phyloP scores from a whole-genome alignment of 1,140 invertebrate species.

The Heliconius himera region DNA sequence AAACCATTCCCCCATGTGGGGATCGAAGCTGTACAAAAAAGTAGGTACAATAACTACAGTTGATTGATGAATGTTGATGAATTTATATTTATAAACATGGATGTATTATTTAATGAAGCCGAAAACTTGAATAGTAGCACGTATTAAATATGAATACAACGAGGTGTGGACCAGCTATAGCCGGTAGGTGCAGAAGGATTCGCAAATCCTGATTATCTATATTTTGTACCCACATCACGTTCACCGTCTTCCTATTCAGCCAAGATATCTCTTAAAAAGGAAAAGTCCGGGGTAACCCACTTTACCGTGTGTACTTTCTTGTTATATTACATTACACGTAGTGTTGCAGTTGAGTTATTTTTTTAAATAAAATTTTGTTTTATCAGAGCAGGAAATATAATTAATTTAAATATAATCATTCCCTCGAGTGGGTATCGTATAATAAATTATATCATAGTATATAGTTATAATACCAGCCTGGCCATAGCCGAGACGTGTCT shows the following conservation, averaged over 20 bases:
- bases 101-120: slow-evolving; percentile 12
- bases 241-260: slow-evolving; percentile 30
- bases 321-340: slow-evolving; percentile 10
- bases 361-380: too few species aligned
- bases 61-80: neutral
- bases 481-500: too few species aligned
- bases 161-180: slow-evolving; percentile 47
- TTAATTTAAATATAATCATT: too few species aligned
- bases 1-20: too few species aligned
- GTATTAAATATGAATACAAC: slow-evolving; percentile 51
- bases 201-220: slow-evolving; percentile 58
- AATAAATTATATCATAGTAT: too few species aligned
- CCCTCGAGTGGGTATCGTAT: too few species aligned
- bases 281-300: slow-evolving; percentile 28
- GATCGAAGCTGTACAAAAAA: too few species aligned
- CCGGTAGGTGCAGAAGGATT: slow-evolving; percentile 45
- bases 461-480: too few species aligned
- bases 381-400: too few species aligned
- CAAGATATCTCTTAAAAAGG: slow-evolving; percentile 36
- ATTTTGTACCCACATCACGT: slow-evolving; percentile 39
- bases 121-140: slow-evolving; percentile 23
- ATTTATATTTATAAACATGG: neutral
- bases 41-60: too few species aligned
- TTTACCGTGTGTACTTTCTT: neutral
- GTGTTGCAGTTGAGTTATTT: neutral